phyloP scores from a whole-genome alignment of 2,113 vertebrate species.

The Mastomys coucha region DNA sequence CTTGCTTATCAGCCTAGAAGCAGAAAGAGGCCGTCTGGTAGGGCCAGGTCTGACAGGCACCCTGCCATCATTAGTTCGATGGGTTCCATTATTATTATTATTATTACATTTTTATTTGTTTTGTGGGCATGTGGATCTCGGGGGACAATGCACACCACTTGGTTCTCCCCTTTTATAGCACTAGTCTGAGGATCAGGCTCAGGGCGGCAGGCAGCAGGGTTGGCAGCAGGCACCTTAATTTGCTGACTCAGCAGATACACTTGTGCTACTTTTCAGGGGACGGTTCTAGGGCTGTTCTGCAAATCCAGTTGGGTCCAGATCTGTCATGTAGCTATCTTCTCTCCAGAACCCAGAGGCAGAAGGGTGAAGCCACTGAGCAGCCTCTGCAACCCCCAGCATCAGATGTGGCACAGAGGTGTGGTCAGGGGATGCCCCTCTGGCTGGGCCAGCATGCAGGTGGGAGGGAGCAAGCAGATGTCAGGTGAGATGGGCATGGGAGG shows the following conservation, averaged over 20 bases:
- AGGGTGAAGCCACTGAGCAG: constrained; percentile 79
- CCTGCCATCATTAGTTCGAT: neutral
- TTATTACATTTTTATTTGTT: neutral
- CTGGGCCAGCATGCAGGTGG: neutral
- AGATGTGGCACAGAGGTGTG: constrained; percentile 64
- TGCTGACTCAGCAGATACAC: neutral
- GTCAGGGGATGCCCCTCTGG: rapidly evolving
- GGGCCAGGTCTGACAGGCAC: neutral
- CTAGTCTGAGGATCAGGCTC: neutral
- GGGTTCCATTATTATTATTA: neutral
- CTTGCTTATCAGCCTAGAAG: neutral
- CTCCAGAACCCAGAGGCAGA: constrained; percentile 71
- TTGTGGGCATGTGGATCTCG: no score
- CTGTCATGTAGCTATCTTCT: rapidly evolving
- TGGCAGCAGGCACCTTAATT: neutral
- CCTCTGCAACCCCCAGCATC: constrained; percentile 84
- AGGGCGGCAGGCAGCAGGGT: no score
- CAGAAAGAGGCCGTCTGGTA: neutral
- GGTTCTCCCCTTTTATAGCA: neutral
- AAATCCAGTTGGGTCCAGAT: neutral
- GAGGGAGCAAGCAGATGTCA: constrained; percentile 39
- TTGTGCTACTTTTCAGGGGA: neutral
- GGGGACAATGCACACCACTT: neutral
- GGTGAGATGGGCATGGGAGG: neutral
- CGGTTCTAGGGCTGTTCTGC: neutral